These are phyloP conservation scores for Hirtodrosophila cameraria DNA, from an alignment of 2,888 invertebrate genomes.

Conservation along the genomic window DNA sequence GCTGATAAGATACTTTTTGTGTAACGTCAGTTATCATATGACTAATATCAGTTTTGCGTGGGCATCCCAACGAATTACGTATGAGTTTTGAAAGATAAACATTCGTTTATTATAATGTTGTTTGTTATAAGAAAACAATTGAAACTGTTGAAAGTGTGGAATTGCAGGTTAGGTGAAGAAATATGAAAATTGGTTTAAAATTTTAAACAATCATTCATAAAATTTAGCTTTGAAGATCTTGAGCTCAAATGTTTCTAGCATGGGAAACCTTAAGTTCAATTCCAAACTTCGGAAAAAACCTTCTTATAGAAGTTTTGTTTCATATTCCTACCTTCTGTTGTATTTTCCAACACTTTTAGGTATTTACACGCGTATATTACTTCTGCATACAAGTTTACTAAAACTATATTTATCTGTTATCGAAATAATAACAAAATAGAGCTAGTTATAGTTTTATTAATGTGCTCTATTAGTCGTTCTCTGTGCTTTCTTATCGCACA, in stretches of 20 bases:
- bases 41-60: slow-evolving; percentile 21
- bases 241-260: no score
- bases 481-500: slow-evolving; percentile 19
- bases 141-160: background rate
- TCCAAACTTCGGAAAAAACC: no score
- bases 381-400: background rate
- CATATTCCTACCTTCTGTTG: no score
- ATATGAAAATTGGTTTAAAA: no score
- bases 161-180: no score
- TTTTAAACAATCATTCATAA: no score
- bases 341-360: background rate
- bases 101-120: background rate
- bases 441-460: slow-evolving; percentile 8
- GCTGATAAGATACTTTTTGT: slow-evolving; percentile 35
- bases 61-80: background rate
- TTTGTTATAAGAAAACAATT: background rate
- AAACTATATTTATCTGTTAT: slow-evolving; percentile 13
- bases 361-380: slow-evolving; percentile 6
- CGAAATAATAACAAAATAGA: slow-evolving; percentile 1
- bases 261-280: no score
- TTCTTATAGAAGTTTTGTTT: no score
- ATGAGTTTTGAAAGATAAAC: background rate
- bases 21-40: slow-evolving; percentile 32
- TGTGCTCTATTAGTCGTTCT: slow-evolving; percentile 2
- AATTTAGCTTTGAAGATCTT: no score